These are phyloP conservation scores for Odobenus rosmarus DNA, from an alignment of 2,113 vertebrate genomes.

Conservation along the genomic window DNA sequence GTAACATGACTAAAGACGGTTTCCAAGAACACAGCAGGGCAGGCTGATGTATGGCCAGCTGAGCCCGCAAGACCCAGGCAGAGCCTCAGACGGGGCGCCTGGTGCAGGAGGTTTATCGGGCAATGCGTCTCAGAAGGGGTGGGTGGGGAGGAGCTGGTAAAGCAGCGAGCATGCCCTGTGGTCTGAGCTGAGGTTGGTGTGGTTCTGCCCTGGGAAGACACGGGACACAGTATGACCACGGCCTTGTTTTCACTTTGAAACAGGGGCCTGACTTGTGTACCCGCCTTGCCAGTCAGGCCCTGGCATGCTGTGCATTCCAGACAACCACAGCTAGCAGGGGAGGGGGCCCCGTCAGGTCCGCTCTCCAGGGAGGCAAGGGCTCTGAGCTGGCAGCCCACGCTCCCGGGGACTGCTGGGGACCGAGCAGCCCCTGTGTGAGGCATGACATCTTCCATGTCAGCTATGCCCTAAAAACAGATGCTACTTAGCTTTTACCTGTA, in stretches of 20 bases:
- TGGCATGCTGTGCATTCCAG: background rate
- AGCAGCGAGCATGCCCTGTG: background rate
- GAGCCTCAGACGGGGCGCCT: too few species aligned
- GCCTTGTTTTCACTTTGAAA: background rate
- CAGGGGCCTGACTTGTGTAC: too few species aligned
- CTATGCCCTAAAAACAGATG: background rate
- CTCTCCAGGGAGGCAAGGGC: background rate
- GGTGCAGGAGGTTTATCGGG: too few species aligned
- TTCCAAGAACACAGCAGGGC: background rate
- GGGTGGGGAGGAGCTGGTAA: too few species aligned
- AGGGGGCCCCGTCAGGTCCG: too few species aligned
- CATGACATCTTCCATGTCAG: background rate
- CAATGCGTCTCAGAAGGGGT: too few species aligned
- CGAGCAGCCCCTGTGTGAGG: background rate
- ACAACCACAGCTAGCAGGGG: too few species aligned
- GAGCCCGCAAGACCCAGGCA: too few species aligned
- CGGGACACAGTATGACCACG: background rate
- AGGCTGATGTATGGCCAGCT: too few species aligned
- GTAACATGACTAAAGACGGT: accelerated
- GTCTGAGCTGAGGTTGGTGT: too few species aligned
- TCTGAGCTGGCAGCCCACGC: background rate
- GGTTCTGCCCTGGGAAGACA: background rate
- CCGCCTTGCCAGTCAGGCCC: too few species aligned
- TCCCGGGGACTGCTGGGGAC: too few species aligned
- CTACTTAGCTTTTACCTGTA: background rate